Evolutionary conservation across 2,888 invertebrate species (phyloP).

Genomic region (Sturmia bella): DNA sequence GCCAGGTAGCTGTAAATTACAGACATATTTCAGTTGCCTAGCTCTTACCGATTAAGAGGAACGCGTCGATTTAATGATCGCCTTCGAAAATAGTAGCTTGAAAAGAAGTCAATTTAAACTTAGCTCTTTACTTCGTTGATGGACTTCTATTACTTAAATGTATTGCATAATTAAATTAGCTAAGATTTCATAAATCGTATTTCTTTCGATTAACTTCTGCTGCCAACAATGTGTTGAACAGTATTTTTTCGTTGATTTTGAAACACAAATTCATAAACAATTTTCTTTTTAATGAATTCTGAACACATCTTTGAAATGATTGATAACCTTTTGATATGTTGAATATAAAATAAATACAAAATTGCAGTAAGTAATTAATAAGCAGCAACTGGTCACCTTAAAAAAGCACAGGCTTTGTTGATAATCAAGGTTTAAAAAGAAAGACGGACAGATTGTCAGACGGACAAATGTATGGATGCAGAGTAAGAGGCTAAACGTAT

Average conservation of each 20-base stretch:
- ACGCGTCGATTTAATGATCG: too few relatives aligned
- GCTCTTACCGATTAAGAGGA: too few relatives aligned
- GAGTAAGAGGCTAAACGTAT: slow-evolving; percentile 45
- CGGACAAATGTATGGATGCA: background rate
- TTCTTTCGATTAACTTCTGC: slow-evolving; percentile 38
- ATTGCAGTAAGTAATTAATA: background rate
- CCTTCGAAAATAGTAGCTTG: background rate
- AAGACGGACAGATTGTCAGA: slow-evolving; percentile 13
- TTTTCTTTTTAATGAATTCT: slow-evolving; percentile 43
- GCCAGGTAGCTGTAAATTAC: too few relatives aligned
- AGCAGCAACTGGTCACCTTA: slow-evolving; percentile 42
- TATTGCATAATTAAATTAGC: background rate
- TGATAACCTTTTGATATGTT: slow-evolving; percentile 53
- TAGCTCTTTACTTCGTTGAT: background rate
- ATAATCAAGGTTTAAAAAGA: slow-evolving; percentile 28
- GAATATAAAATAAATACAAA: slow-evolving; percentile 17
- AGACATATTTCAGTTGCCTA: too few relatives aligned
- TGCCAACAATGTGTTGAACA: slow-evolving; percentile 55
- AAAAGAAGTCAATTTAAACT: background rate
- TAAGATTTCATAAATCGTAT: slow-evolving; percentile 5
- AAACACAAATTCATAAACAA: slow-evolving; percentile 22
- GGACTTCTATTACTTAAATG: background rate
- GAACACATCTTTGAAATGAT: slow-evolving; percentile 43
- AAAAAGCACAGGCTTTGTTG: slow-evolving; percentile 31
- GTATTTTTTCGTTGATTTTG: slow-evolving; percentile 38